Evolutionary conservation across 2,888 invertebrate genomes (phyloP), one percentile per base, ranked within the genome.

Genomic region (Chouioia cunea): DNA sequence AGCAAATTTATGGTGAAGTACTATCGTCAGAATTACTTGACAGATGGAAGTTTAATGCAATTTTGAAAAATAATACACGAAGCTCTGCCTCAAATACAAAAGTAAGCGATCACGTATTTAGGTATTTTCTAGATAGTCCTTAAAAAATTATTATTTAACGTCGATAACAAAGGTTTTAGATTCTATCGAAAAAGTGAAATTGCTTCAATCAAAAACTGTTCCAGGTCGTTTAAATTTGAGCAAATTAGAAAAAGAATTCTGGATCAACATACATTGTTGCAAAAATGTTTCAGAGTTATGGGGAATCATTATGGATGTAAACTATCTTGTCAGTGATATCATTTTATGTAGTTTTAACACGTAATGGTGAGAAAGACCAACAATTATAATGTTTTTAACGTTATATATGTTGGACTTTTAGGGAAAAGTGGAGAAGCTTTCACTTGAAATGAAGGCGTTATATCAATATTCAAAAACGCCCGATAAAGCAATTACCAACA

Each of bases 241-340:
- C 6, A 36, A 6, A 36, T 50, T 59, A n/a, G 50, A 12, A 14
- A 48, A 60, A 20, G 36, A 43, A 52, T 58, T 69, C 4, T 52
- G 50, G 63, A 12, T 69, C 8, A 63, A 22, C 27, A 57, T 69
- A 44, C 48, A 57, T 27, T 52, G 36, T 4, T 62, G 63, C 43
- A 18, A 63, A 6, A 46, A 18, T 15, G 3, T 57, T 1, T 20
- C 27, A 27, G 57, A 63, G 44, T 22, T 69, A 22, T 63, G 57
- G 57, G 69, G 69, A 1, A 16, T 18, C 16, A 63, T 69, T 18
- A 18, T 57, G 15, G 57, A 63, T 57, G 14, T n/a, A 23, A n/a
- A 52, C 4, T 27, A 63, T 52, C 15, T 57, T 23, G 69, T 63
- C 63, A 63, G 67, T 63, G 22, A 53, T 46, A 50, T 27, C 1